Conservation (phyloP, 2,797 vertebrate species). For the Cyprinella venusta region DNA sequence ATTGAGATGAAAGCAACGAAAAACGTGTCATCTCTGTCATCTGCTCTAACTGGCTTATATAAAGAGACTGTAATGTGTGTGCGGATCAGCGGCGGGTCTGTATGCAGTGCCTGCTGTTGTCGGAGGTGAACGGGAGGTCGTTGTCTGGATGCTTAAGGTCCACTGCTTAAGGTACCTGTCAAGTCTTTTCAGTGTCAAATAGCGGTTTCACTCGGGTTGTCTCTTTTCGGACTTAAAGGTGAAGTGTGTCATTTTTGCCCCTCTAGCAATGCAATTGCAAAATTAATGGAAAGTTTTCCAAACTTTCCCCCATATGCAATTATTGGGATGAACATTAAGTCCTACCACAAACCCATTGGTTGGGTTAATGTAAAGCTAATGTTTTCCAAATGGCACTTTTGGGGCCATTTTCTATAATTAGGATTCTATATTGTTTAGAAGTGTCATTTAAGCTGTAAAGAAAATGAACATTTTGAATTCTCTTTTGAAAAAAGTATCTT, state of each 20-base stretch:
- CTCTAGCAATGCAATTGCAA: neutral
- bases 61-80: conserved; percentile 35
- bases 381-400: neutral
- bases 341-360: neutral
- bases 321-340: neutral
- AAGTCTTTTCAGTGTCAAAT: conserved; percentile 54
- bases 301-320: neutral
- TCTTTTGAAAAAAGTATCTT: neutral
- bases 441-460: neutral
- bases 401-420: neutral
- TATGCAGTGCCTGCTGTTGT: conserved; percentile 44
- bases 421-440: neutral
- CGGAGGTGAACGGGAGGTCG: conserved; percentile 57
- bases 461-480: neutral
- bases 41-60: conserved; percentile 36
- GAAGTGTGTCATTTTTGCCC: neutral
- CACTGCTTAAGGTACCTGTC: conserved; percentile 59
- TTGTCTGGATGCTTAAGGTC: conserved; percentile 53
- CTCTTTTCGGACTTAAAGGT: conserved; percentile 8
- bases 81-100: conserved; percentile 42
- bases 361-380: neutral
- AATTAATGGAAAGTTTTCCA: neutral
- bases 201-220: conserved; percentile 18
- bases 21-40: conserved; percentile 21
- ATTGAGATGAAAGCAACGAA: conserved; percentile 52